These are phyloP conservation scores for Eupithecia insigniata DNA, from an alignment of 2,888 invertebrate species.

Conservation along the genomic window DNA sequence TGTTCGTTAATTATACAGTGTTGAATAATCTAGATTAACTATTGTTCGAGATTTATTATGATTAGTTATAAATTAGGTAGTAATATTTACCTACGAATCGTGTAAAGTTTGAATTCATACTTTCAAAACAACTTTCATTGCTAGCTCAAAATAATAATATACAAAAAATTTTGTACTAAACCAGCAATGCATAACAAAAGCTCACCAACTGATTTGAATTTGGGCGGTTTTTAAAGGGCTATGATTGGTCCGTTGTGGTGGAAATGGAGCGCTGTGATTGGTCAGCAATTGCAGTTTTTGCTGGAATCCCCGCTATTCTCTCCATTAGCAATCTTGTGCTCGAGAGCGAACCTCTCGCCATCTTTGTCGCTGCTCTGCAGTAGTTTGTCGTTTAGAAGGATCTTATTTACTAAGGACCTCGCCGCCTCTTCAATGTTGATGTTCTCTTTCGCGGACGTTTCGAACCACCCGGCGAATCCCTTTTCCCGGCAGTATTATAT, in stretches of 20 bases:
- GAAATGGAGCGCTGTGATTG: conserved; percentile 53
- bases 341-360: conserved; percentile 87
- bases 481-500: conserved; percentile 96
- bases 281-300: conserved; percentile 86
- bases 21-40: conserved; percentile 34
- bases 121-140: conserved; percentile 11
- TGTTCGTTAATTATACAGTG: conserved; percentile 32
- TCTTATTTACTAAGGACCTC: conserved; percentile 94
- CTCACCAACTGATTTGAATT: conserved; percentile 5
- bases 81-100: conserved; percentile 10
- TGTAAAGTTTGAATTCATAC: conserved; percentile 1
- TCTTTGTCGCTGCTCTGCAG: conserved; percentile 89
- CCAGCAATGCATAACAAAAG: conserved; percentile 34
- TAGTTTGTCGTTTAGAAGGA: conserved; percentile 90
- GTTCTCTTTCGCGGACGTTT: conserved; percentile 98
- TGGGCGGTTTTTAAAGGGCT: not conserved
- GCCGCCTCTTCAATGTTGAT: conserved; percentile 98
- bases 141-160: conserved; percentile 16
- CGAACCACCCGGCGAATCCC: conserved; percentile 97
- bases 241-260: conserved; percentile 50
- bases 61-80: not conserved
- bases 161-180: conserved; percentile 13
- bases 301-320: conserved; percentile 72
- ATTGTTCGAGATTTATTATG: conserved; percentile 34
- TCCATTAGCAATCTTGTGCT: conserved; percentile 81